Evolutionary conservation across 2,797 vertebrate genomes (phyloP).

Genomic region (Semotilus atromaculatus): DNA sequence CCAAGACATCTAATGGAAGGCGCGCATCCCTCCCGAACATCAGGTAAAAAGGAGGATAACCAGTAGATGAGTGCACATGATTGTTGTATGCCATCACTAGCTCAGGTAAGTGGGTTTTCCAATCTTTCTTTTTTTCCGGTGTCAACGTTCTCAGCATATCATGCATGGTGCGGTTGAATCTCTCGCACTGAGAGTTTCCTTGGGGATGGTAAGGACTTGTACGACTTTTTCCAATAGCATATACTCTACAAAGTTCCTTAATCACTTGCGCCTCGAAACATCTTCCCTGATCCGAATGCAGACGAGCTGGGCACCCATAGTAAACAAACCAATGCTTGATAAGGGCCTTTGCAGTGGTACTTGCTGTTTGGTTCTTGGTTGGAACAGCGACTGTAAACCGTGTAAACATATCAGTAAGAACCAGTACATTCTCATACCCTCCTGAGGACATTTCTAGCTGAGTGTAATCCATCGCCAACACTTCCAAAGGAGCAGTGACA

Average conservation of each 20-base stretch:
- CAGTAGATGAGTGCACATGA: no score
- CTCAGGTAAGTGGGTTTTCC: conserved; percentile 43
- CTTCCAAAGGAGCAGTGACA: conserved; percentile 11
- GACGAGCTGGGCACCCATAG: conserved; percentile 16
- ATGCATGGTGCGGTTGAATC: conserved; percentile 52
- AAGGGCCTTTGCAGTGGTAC: conserved; percentile 3
- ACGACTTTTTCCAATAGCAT: background rate
- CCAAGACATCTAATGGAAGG: no score
- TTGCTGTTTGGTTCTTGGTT: conserved; percentile 36
- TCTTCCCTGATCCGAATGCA: background rate
- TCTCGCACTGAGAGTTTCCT: conserved; percentile 23
- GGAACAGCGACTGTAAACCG: conserved; percentile 9
- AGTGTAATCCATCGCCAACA: conserved; percentile 44
- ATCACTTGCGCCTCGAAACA: background rate
- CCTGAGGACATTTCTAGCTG: background rate
- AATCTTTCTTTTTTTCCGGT: conserved; percentile 30
- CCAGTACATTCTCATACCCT: conserved; percentile 41
- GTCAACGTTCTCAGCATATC: conserved; percentile 49
- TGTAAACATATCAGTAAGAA: conserved; percentile 45
- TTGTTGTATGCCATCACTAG: conserved; percentile 44
- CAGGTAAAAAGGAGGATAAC: no score
- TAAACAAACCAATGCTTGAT: conserved; percentile 45
- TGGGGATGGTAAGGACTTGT: background rate
- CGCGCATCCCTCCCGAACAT: no score
- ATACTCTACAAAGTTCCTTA: background rate